Evolutionary conservation across 2,113 vertebrate genomes (phyloP), one percentile per base, ranked within the genome.

Genomic region (Bubo bubo): DNA sequence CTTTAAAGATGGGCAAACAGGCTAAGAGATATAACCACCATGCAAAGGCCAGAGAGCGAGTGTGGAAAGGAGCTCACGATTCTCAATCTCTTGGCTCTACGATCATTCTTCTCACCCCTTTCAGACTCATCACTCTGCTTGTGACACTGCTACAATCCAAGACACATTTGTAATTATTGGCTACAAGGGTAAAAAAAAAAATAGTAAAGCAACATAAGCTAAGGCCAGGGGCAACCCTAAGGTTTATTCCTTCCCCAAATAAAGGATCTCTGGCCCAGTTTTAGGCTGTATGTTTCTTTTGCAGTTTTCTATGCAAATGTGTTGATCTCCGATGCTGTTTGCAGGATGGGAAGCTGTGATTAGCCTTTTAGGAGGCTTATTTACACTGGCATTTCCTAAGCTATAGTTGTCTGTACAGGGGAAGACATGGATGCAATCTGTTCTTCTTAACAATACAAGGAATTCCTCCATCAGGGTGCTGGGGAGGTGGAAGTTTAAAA

Each of bases 391-490:
- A 43, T 86, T 94, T 52, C 77, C 60, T 93, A 96, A 79, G n/a
- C 59, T 72, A 68, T 4, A 86, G 45, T 11, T 94, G 47, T 79
- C 83, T 90, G 70, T 93, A 89, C 77, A 91, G 62, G 90, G 90
- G 96, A 97, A 96, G 94, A 89, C 93, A 72, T 35, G 53, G 91
- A 90, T 88, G 47, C 47, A 87, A 72, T 49, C 30, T 53, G 47
- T 70, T 90, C 26, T 90, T 86, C 85, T 82, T 66, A 91, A 87
- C 80, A 91, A 70, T 73, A 79, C 20, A 22, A 82, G 49, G 18
- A 96, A 85, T 56, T 96, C 58, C 75, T 95, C 73, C 92, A 88
- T 56, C 79, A 79, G 39, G 21, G 41, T 72, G 66, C 66, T 62
- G 63, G 76, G 89, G 72, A 95, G 55, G 50, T 87, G 77, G 82